Evolutionary conservation across 2,113 vertebrate genomes (phyloP).

Genomic region (Lamprotornis superbus): DNA sequence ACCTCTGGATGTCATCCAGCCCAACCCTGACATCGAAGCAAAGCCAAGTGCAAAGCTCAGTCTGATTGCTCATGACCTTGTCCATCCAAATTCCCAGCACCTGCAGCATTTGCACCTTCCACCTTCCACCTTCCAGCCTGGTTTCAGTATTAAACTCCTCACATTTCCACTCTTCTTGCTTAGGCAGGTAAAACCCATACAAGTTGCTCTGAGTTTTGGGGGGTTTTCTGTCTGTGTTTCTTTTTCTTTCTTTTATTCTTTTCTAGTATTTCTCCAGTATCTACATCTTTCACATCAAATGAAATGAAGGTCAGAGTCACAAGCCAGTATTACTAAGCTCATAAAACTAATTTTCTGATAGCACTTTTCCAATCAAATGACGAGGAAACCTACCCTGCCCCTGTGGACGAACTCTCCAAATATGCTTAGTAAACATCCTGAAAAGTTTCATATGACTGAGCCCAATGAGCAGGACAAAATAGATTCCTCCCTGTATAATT

Average conservation of each 20-base stretch:
- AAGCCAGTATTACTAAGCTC: neutral
- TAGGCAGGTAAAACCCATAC: neutral
- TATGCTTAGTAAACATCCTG: neutral
- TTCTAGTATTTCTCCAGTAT: neutral
- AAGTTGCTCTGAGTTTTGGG: neutral
- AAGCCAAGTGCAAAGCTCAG: neutral
- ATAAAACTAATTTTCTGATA: neutral
- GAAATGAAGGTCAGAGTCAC: neutral
- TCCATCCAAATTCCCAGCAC: neutral
- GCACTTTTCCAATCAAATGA: neutral
- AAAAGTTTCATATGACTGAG: neutral
- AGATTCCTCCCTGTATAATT: neutral
- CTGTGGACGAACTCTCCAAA: neutral
- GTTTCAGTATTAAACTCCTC: neutral
- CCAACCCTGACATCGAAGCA: neutral
- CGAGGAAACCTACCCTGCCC: neutral
- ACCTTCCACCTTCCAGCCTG: neutral
- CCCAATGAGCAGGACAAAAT: neutral
- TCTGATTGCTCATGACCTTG: neutral
- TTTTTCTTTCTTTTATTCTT: neutral
- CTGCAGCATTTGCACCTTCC: neutral
- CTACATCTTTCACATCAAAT: neutral
- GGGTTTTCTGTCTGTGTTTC: neutral
- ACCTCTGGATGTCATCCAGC: neutral
- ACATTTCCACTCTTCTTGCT: neutral